These are phyloP conservation scores for Pseudobourletiella spinata DNA, from an alignment of 1,140 invertebrate species.

Conservation along the genomic window DNA sequence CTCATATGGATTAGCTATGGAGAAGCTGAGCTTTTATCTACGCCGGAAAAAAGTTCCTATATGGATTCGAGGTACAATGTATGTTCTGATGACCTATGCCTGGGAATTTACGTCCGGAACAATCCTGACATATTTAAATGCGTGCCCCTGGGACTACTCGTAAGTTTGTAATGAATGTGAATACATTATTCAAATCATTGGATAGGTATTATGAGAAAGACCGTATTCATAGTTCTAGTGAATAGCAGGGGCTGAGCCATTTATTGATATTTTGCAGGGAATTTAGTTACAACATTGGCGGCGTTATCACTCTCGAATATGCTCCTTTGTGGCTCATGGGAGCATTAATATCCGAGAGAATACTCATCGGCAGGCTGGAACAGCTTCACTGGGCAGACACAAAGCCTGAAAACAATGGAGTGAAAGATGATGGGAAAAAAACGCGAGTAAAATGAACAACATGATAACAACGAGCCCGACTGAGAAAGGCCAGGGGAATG, in stretches of 20 bases:
- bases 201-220: too few species aligned
- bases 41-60: conserved; percentile 39
- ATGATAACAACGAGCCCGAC: too few species aligned
- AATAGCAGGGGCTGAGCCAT: too few species aligned
- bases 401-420: not conserved
- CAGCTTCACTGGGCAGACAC: conserved; percentile 38
- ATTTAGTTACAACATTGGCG: conserved; percentile 45
- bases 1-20: conserved; percentile 42
- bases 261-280: conserved; percentile 23
- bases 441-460: conserved; percentile 7
- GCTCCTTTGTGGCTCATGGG: conserved; percentile 46
- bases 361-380: conserved; percentile 41
- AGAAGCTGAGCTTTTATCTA: conserved; percentile 41
- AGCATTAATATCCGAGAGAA: conserved; percentile 40
- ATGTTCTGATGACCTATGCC: conserved; percentile 45
- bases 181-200: too few species aligned
- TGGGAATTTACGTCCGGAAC: conserved; percentile 48
- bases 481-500: too few species aligned
- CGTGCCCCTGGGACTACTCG: conserved; percentile 50
- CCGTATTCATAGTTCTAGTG: too few species aligned
- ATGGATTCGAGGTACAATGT: conserved; percentile 42
- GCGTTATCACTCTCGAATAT: conserved; percentile 48
- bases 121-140: conserved; percentile 44
- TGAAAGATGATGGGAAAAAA: conserved; percentile 15
- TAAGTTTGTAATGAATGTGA: conserved; percentile 4